Percentiles rank a stretch among this genome's conserved stretches.
Evolutionary conservation across 2,888 invertebrate species (phyloP).

Genomic region (Amblyteles armatorius): DNA sequence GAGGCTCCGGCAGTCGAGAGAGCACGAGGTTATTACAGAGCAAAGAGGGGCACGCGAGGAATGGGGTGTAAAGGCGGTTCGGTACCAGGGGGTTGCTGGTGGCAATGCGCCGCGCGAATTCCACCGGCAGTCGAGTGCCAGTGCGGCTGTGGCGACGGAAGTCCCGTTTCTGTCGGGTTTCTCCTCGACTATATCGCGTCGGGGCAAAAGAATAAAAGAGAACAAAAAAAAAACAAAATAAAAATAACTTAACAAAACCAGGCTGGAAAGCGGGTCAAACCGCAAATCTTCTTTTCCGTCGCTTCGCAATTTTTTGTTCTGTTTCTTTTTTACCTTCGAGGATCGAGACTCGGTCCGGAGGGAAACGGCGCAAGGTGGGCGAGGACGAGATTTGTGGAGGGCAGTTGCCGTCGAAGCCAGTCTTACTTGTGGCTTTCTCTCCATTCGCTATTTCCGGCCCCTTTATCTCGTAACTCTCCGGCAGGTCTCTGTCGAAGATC

Average conservation of each 20-base stretch:
- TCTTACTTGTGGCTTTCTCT: slow-evolving; percentile 42
- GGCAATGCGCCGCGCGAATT: neutral
- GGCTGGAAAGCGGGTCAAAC: slow-evolving; percentile 59
- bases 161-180: slow-evolving; percentile 8
- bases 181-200: slow-evolving; percentile 1
- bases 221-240: slow-evolving; percentile 40
- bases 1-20: slow-evolving; percentile 15
- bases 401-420: slow-evolving; percentile 46
- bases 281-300: slow-evolving; percentile 62
- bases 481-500: slow-evolving; percentile 20
- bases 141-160: neutral
- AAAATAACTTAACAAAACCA: slow-evolving; percentile 55
- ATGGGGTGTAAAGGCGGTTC: slow-evolving; percentile 1
- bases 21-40: slow-evolving; percentile 10
- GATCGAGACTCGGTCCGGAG: slow-evolving; percentile 22
- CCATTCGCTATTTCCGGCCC: slow-evolving; percentile 25
- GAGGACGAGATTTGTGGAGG: slow-evolving; percentile 35
- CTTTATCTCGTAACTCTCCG: slow-evolving; percentile 1
- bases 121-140: slow-evolving; percentile 41
- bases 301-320: neutral
- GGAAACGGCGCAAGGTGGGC: slow-evolving; percentile 3
- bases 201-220: neutral
- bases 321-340: slow-evolving; percentile 2
- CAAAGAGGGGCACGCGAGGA: neutral
- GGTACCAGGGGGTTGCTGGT: slow-evolving; percentile 3